phyloP scores from a whole-genome alignment of 2,113 vertebrate species.

The Pangasianodon hypophthalmus region DNA sequence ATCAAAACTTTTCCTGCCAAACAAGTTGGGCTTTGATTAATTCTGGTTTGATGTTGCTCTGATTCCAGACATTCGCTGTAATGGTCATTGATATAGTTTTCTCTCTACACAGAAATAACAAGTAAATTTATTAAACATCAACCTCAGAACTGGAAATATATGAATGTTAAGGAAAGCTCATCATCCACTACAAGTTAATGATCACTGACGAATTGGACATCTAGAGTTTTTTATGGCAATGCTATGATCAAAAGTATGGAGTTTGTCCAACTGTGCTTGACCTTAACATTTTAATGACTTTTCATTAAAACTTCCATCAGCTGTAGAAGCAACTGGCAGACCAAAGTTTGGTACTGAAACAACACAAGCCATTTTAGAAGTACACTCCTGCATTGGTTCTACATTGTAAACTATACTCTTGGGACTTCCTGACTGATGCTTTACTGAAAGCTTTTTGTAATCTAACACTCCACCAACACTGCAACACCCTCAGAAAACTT shows the following conservation, averaged over 20 bases:
- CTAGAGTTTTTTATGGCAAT: background rate
- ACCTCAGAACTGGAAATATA: background rate
- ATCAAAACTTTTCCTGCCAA: background rate
- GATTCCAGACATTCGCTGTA: background rate
- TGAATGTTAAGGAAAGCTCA: background rate
- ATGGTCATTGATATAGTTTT: background rate
- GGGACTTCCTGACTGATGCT: background rate
- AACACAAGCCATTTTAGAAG: background rate
- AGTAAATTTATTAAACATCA: background rate
- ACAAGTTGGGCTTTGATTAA: background rate
- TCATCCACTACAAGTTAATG: background rate
- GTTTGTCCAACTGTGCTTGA: background rate
- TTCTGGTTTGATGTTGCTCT: background rate
- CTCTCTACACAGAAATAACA: background rate
- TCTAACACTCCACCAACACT: background rate
- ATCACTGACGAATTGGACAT: background rate
- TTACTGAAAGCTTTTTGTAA: background rate
- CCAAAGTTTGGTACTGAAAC: background rate
- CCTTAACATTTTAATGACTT: background rate
- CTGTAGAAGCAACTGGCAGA: background rate
- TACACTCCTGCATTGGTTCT: background rate
- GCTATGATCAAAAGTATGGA: background rate
- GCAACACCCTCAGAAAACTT: background rate
- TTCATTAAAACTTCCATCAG: slow-evolving; percentile 2
- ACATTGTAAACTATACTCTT: background rate